phyloP scores from a whole-genome alignment of 37 sponge, comb jelly and placozoan species.

The Amphimedon queenslandica region DNA sequence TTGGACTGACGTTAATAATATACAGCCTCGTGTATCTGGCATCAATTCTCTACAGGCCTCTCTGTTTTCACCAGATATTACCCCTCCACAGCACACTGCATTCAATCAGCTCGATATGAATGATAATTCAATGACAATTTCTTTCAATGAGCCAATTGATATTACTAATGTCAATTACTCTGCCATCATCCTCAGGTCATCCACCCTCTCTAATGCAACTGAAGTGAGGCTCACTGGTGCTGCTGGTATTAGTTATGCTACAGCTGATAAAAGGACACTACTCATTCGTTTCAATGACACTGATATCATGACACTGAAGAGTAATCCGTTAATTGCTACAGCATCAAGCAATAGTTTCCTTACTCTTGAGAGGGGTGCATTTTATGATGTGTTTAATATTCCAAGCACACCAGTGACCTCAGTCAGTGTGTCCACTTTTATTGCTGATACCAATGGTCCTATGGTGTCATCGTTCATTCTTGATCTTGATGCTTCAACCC shows the following conservation, averaged over 20 bases:
- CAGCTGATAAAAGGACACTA: constrained; percentile 21
- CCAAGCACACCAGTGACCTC: constrained; percentile 2
- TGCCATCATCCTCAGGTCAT: constrained; percentile 25
- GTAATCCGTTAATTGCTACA: constrained; percentile 18
- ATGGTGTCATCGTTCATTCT: constrained; percentile 43
- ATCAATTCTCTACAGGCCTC: constrained; percentile 39
- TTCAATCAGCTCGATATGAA: constrained; percentile 57
- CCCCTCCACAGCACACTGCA: constrained; percentile 12
- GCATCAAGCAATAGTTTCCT: constrained; percentile 32
- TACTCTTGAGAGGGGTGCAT: constrained; percentile 27
- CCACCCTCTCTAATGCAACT: constrained; percentile 19
- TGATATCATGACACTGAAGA: constrained; percentile 58
- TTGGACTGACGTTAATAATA: constrained; percentile 9
- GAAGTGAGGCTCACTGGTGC: constrained; percentile 34
- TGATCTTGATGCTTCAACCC: constrained; percentile 56
- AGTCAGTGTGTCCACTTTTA: constrained; percentile 8
- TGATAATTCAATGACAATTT: constrained; percentile 39
- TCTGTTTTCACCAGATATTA: constrained; percentile 41
- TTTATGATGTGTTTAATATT: constrained; percentile 32
- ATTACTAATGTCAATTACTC: constrained; percentile 28
- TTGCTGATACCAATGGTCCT: constrained; percentile 44
- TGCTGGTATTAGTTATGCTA: constrained; percentile 19
- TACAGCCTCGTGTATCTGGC: constrained; percentile 21
- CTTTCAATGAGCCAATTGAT: constrained; percentile 74
- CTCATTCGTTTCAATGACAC: constrained; percentile 24